Percentiles rank a stretch among this genome's conserved stretches.
These are phyloP conservation scores for Heliocidaris erythrogramma DNA, from an alignment of 35 echinoderm and acorn worm species.

Conservation along the genomic window DNA sequence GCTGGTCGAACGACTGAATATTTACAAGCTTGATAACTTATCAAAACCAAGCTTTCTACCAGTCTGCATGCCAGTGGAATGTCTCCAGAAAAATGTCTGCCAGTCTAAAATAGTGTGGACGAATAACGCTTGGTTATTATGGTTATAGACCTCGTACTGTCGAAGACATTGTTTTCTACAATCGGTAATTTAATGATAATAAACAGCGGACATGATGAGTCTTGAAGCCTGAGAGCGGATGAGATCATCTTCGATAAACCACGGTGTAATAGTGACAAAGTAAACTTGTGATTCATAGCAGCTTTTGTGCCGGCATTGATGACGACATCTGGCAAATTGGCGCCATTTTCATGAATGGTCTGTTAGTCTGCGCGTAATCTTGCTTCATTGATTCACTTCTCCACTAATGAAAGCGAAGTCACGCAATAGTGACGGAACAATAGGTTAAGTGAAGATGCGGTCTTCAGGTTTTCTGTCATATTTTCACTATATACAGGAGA, in stretches of 20 bases:
- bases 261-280: slow-evolving; percentile 11
- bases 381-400: neutral
- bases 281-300: slow-evolving; percentile 11
- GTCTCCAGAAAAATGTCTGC: neutral
- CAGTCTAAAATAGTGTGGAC: no score
- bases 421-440: neutral
- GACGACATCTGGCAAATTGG: slow-evolving; percentile 15
- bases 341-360: slow-evolving; percentile 6
- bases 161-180: neutral
- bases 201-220: neutral
- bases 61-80: neutral
- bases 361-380: neutral
- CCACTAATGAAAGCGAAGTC: neutral
- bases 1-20: neutral
- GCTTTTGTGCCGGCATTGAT: neutral
- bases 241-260: neutral
- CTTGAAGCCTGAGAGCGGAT: neutral
- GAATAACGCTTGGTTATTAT: neutral
- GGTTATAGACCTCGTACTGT: neutral
- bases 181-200: slow-evolving; percentile 3
- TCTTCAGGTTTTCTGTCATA: neutral
- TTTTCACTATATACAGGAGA: neutral
- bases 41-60: neutral
- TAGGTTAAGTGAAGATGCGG: neutral
- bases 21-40: neutral